Percentiles rank a stretch among this genome's conserved stretches.
These are phyloP conservation scores for Drosophila albomicans DNA, from an alignment of 1,140 invertebrate genomes.

Conservation along the genomic window DNA sequence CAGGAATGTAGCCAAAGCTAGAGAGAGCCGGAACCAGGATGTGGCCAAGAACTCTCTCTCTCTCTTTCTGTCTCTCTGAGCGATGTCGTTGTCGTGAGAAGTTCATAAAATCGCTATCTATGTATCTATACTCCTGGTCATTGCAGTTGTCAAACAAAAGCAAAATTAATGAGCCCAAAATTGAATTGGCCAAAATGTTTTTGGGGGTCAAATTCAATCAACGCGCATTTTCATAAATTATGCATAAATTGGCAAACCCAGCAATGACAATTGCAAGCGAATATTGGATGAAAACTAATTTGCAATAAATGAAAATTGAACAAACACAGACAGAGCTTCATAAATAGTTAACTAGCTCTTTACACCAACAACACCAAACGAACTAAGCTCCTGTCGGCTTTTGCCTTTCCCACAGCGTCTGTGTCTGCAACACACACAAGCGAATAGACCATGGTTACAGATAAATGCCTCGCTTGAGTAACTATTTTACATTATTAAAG, in stretches of 20 bases:
- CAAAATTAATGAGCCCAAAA: slow-evolving; percentile 66
- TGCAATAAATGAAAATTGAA: slow-evolving; percentile 41
- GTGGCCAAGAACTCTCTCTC: not conserved
- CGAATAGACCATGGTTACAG: slow-evolving; percentile 6
- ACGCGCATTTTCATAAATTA: slow-evolving; percentile 69
- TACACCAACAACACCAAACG: slow-evolving; percentile 16
- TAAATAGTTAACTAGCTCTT: slow-evolving; percentile 51
- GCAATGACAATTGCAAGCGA: slow-evolving; percentile 19
- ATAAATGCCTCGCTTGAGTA: slow-evolving; percentile 38
- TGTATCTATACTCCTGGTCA: not conserved
- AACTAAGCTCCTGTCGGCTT: slow-evolving; percentile 14
- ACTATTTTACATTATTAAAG: slow-evolving; percentile 24
- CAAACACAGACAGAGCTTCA: slow-evolving; percentile 39
- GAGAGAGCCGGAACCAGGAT: slow-evolving; percentile 17
- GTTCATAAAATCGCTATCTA: slow-evolving; percentile 12
- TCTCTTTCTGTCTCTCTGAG: not conserved
- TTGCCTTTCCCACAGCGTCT: not conserved
- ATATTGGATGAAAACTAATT: slow-evolving; percentile 49
- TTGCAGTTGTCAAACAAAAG: slow-evolving; percentile 30
- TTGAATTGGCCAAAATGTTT: slow-evolving; percentile 62
- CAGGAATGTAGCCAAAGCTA: slow-evolving; percentile 2
- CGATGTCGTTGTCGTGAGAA: not conserved
- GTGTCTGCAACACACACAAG: not conserved
- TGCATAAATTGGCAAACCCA: slow-evolving; percentile 12
- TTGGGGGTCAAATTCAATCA: slow-evolving; percentile 64